Evolutionary conservation across 2,113 vertebrate species (phyloP), one percentile per base, ranked within the genome.

Genomic region (Columba janthina): DNA sequence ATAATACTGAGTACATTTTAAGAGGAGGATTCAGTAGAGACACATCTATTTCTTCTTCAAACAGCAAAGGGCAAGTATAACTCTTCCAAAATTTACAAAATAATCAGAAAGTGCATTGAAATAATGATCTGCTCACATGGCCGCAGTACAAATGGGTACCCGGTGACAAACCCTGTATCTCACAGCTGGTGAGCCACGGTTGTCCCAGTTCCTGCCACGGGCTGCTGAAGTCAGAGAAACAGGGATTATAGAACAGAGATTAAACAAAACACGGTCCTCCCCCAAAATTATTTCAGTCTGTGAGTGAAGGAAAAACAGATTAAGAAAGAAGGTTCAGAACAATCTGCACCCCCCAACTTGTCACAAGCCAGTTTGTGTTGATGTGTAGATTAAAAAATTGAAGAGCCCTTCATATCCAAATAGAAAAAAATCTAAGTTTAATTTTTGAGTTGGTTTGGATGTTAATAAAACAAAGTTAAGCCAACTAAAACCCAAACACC

Each of bases 381-480:
- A 56, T 32, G 66, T 69, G 15, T 32, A 34, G 44, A 73, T 51
- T 6, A 66, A 61, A 80, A 73, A 16, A 44, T 7, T n/a, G 28
- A 13, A 12, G 18, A 87, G 20, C 57, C 15, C 36, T 79, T 89
- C 32, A 42, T 32, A 36, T 32, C 42, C 46, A 50, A 84, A 77
- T 40, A n/a, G 10, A 56, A 67, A 89, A 50, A 36, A n/a, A 44
- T 81, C 62, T 61, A 11, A 20, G 65, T 91, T 95, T 71, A 93
- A 53, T 17, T 57, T 85, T 73, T 91, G 62, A 85, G 20, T 84
- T 58, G 58, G 58, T 64, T 46, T 80, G 69, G 36, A 53, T 66
- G 36, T 82, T 94, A 91, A 71, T 66, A 78, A 75, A 66, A 92
- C 80, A 65, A 92, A 80, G 82, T 19, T 40, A 87, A 92, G 34